Evolutionary conservation across 2,888 invertebrate species (phyloP).

Genomic region (Drosophila barbarae): DNA sequence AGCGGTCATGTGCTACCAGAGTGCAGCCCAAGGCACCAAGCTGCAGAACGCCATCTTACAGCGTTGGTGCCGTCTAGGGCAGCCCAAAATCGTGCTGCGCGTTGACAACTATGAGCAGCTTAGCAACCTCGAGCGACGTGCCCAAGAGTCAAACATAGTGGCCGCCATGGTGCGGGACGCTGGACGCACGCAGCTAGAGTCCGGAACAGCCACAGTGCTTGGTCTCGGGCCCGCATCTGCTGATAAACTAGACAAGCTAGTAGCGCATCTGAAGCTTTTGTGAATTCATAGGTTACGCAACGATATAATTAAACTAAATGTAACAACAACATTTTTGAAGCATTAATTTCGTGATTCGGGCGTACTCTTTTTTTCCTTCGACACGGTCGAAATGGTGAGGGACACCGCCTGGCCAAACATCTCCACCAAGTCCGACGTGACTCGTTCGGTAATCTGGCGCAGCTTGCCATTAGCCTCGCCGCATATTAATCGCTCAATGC

Average conservation of each 20-base stretch:
- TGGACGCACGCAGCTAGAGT: slow-evolving; percentile 85
- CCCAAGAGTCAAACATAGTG: slow-evolving; percentile 81
- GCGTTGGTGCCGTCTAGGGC: slow-evolving; percentile 84
- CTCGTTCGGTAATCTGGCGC: slow-evolving; percentile 85
- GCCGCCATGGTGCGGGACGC: slow-evolving; percentile 85
- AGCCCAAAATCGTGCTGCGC: slow-evolving; percentile 87
- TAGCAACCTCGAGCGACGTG: slow-evolving; percentile 80
- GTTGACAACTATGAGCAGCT: slow-evolving; percentile 81
- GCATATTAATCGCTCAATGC: slow-evolving; percentile 84
- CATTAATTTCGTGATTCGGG: slow-evolving; percentile 7
- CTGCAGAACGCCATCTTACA: slow-evolving; percentile 78
- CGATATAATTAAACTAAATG: slow-evolving; percentile 22
- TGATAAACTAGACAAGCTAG: slow-evolving; percentile 82
- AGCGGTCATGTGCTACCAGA: slow-evolving; percentile 85
- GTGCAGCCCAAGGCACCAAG: slow-evolving; percentile 75
- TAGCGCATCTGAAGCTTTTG: slow-evolving; percentile 84
- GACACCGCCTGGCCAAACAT: slow-evolving; percentile 83
- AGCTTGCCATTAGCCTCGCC: slow-evolving; percentile 86
- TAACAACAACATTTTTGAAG: neutral
- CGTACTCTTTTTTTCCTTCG: slow-evolving; percentile 43
- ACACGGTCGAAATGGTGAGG: slow-evolving; percentile 75
- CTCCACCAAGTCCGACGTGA: slow-evolving; percentile 84
- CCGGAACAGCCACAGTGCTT: slow-evolving; percentile 85
- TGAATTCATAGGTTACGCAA: slow-evolving; percentile 23
- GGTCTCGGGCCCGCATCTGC: slow-evolving; percentile 87